A percentile compares a stretch with the other conserved stretches of the same genome.
phyloP scores from a whole-genome alignment of 2,113 vertebrate species.

The Podarcis raffonei region DNA sequence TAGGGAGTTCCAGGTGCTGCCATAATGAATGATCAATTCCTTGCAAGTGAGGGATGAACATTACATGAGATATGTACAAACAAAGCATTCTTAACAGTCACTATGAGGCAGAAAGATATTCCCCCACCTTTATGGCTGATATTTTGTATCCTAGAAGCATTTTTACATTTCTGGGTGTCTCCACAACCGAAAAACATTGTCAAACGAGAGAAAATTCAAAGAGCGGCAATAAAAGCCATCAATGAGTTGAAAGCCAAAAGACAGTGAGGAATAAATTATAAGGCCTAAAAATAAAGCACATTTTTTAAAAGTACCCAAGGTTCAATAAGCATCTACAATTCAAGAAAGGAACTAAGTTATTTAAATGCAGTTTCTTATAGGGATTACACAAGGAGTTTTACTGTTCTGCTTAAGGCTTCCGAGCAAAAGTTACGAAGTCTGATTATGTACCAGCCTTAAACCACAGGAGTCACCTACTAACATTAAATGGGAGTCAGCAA shows the following conservation, averaged over 20 bases:
- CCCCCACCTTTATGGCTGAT: background rate
- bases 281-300: background rate
- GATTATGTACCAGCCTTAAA: constrained; percentile 8
- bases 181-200: constrained; percentile 7
- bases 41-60: too few relatives aligned
- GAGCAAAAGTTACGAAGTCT: constrained; percentile 25
- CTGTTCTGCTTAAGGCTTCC: background rate
- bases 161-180: background rate
- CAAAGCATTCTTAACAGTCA: background rate
- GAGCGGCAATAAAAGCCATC: background rate
- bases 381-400: constrained; percentile 2
- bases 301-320: background rate
- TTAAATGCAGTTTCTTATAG: constrained; percentile 10
- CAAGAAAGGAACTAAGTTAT: constrained; percentile 3
- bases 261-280: background rate
- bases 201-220: constrained; percentile 13
- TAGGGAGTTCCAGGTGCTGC: too few relatives aligned
- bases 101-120: background rate
- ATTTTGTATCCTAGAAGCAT: background rate
- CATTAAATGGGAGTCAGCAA: background rate
- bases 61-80: background rate
- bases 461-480: background rate
- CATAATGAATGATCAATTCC: too few relatives aligned
- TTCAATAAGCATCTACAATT: background rate
- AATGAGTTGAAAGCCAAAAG: background rate